Conservation (phyloP, 2,113 vertebrate genomes). For the Acinonyx jubatus region DNA sequence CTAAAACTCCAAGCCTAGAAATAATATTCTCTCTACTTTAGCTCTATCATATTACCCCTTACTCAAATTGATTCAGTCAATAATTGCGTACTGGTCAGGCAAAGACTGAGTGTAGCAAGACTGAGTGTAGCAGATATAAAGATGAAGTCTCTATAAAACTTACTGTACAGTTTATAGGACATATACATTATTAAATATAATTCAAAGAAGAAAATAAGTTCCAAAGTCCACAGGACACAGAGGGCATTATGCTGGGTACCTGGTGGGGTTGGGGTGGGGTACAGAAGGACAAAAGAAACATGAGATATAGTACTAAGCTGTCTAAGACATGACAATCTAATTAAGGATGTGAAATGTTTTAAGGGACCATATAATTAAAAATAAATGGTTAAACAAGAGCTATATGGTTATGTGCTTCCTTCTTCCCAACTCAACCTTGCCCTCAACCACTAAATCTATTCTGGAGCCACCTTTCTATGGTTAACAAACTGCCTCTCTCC, state of each 20-base stretch:
- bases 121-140: neutral
- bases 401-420: neutral
- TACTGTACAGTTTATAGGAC: neutral
- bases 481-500: neutral
- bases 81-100: too few relatives aligned
- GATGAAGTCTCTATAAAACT: neutral
- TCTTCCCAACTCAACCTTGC: neutral
- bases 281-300: neutral
- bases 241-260: neutral
- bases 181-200: neutral
- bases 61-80: neutral
- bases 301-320: neutral
- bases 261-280: neutral
- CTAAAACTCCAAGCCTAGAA: neutral
- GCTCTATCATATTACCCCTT: neutral
- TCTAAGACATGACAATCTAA: neutral
- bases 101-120: neutral
- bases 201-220: neutral
- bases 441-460: neutral
- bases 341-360: neutral
- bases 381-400: neutral
- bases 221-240: neutral
- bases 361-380: neutral
- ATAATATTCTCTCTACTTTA: neutral
- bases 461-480: neutral